Percentiles rank a stretch among this genome's conserved stretches.
Evolutionary conservation across 2,113 vertebrate genomes (phyloP).

Genomic region (Elachura formosa): DNA sequence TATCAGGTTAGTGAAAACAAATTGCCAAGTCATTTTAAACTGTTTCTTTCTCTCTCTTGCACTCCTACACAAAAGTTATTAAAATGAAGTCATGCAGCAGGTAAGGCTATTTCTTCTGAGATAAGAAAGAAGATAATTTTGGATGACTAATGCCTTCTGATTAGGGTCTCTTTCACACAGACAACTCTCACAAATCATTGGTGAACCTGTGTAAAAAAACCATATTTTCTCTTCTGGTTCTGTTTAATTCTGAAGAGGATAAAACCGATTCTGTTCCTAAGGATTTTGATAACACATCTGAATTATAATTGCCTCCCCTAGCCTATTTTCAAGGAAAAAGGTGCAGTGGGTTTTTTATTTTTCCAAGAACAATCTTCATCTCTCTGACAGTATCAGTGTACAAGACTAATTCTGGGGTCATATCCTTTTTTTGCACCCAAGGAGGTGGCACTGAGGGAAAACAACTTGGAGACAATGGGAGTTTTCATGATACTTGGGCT

Average conservation of each 20-base stretch:
- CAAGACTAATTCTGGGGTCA: neutral
- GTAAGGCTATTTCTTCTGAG: neutral
- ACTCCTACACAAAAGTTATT: neutral
- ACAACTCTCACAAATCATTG: neutral
- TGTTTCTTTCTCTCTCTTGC: neutral
- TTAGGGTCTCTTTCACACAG: neutral
- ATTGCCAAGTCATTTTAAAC: neutral
- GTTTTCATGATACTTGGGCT: neutral
- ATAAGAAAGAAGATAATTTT: neutral
- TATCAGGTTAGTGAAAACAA: conserved; percentile 58
- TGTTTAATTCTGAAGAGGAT: conserved; percentile 64
- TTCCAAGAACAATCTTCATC: neutral
- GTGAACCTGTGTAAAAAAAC: neutral
- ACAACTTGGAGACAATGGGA: neutral
- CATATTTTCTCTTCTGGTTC: neutral
- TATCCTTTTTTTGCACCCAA: neutral
- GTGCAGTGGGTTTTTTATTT: conserved; percentile 18
- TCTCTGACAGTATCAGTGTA: neutral
- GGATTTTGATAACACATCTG: conserved; percentile 66
- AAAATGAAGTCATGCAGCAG: neutral
- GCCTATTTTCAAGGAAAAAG: conserved; percentile 61
- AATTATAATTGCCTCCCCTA: conserved; percentile 51
- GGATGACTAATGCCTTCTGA: neutral
- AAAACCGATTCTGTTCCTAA: conserved; percentile 61
- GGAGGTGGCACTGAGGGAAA: neutral